A percentile compares a stretch with the other conserved stretches of the same genome.
phyloP scores from a whole-genome alignment of 2,888 invertebrate genomes.

The Pollenia griseotomentosa region DNA sequence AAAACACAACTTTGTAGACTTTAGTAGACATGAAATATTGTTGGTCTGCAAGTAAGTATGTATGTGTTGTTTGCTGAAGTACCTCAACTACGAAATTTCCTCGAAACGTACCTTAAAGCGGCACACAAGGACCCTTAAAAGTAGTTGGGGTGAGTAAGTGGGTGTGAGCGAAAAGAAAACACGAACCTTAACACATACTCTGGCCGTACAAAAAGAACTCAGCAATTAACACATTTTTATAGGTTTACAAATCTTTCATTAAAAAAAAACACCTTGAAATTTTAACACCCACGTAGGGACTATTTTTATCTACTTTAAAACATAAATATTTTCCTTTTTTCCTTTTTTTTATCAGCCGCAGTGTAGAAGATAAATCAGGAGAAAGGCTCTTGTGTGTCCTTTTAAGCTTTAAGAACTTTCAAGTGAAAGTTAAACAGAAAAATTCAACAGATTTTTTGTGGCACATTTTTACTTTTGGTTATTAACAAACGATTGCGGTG shows the following conservation, averaged over 20 bases:
- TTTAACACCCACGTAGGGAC: constrained; percentile 45
- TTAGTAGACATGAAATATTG: constrained; percentile 23
- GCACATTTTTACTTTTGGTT: neutral
- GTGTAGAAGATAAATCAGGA: neutral
- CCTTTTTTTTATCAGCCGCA: neutral
- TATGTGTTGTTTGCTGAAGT: constrained; percentile 13
- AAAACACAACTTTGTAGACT: neutral
- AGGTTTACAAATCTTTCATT: constrained; percentile 40
- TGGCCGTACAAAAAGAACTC: neutral
- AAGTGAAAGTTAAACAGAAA: constrained; percentile 47
- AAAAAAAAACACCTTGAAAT: constrained; percentile 51
- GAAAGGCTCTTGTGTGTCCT: neutral
- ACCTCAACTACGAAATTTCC: constrained; percentile 9
- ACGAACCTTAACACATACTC: neutral
- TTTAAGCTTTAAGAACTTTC: constrained; percentile 31
- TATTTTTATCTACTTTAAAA: neutral
- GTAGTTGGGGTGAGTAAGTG: neutral
- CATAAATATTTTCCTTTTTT: constrained; percentile 21
- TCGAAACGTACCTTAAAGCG: constrained; percentile 1
- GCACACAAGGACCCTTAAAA: neutral
- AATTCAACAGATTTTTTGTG: constrained; percentile 27
- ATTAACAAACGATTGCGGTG: neutral
- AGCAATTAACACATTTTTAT: constrained; percentile 66
- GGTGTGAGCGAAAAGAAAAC: neutral
- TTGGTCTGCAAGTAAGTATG: constrained; percentile 14